Percentiles rank a stretch among this genome's conserved stretches.
phyloP scores from a whole-genome alignment of 1,140 invertebrate species.

The Hyphantria cunea region DNA sequence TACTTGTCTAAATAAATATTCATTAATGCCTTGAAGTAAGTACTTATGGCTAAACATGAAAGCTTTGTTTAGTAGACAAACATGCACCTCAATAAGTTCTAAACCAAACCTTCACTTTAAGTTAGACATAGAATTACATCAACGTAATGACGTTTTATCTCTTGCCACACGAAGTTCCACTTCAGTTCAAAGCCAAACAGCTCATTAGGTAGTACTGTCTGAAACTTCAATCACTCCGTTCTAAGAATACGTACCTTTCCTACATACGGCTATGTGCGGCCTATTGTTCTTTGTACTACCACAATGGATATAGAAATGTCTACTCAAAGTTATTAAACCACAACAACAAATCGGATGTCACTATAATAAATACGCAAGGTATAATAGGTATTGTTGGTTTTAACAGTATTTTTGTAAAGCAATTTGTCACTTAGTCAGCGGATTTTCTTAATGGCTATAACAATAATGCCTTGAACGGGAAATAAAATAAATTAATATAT shows the following conservation, averaged over 20 bases:
- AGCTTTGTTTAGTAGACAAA: no score
- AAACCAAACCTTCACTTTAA: no score
- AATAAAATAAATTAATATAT: slow-evolving; percentile 1
- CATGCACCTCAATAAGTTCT: no score
- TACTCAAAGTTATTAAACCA: slow-evolving; percentile 2
- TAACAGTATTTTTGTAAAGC: background rate
- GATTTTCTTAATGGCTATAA: background rate
- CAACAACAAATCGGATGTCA: slow-evolving; percentile 4
- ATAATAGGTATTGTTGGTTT: background rate
- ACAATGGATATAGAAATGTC: slow-evolving; percentile 2
- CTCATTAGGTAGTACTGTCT: background rate
- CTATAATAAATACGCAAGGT: background rate
- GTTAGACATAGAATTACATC: no score
- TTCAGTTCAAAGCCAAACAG: background rate
- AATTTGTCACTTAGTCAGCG: slow-evolving; percentile 5
- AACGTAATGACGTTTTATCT: no score
- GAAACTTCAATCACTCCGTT: background rate
- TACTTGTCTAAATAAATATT: no score
- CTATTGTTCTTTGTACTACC: background rate
- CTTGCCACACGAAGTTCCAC: no score
- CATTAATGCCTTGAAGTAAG: no score
- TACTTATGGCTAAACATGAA: no score
- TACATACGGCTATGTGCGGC: slow-evolving; percentile 1
- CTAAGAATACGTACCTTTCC: background rate
- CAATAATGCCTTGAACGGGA: slow-evolving; percentile 1